Conservation (phyloP, 2,113 vertebrate species). For the Ptilorrhoa leucosticta region DNA sequence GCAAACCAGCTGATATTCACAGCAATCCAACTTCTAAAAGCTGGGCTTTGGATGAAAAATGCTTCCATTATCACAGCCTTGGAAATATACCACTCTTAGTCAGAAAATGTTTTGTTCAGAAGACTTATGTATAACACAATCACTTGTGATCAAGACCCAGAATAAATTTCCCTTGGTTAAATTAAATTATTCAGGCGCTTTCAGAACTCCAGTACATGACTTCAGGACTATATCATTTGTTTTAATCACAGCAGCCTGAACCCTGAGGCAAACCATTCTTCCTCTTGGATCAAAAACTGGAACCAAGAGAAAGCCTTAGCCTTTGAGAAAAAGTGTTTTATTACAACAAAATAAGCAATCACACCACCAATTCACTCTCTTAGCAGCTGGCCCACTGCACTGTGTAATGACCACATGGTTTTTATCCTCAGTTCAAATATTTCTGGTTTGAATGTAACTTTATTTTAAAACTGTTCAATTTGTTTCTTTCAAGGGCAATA, state of each 20-base stretch:
- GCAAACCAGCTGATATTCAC: neutral
- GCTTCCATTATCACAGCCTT: neutral
- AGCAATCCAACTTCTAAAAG: neutral
- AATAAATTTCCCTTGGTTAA: neutral
- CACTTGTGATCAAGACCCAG: neutral
- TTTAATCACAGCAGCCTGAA: neutral
- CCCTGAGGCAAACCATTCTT: neutral
- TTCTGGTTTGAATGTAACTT: neutral
- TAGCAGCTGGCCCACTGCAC: neutral
- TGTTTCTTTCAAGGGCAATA: neutral
- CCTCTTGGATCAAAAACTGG: neutral
- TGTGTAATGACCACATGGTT: rapidly evolving
- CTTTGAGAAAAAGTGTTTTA: neutral
- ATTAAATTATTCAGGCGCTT: neutral
- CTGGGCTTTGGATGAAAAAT: neutral
- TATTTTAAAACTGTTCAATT: neutral
- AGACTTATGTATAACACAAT: neutral
- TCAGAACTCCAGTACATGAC: neutral
- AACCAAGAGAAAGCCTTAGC: neutral
- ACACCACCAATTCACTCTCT: neutral
- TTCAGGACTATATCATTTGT: neutral
- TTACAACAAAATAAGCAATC: neutral
- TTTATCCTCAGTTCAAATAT: neutral
- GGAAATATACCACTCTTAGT: neutral
- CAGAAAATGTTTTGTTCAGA: neutral